Evolutionary conservation across 23 tunicate genomes (phyloP).

Genomic region (Halocynthia aurantium): DNA sequence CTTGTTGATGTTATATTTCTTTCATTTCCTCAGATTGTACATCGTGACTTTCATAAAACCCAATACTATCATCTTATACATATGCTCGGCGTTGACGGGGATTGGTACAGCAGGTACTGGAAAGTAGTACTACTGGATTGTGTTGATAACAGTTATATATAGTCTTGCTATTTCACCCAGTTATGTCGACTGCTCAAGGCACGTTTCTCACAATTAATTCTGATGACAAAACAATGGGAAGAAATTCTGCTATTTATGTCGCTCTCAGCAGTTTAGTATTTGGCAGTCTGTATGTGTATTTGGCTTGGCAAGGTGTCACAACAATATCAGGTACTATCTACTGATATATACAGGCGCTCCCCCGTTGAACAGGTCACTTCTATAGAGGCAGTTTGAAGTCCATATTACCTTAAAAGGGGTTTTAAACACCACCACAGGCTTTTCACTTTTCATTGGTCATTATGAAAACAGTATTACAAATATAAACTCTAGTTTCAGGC

Average conservation of each 20-base stretch:
- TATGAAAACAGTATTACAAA: no score
- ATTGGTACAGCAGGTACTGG: conserved; percentile 77
- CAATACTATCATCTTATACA: conserved; percentile 48
- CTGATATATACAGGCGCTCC: no score
- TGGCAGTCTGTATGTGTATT: conserved; percentile 94
- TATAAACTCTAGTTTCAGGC: no score
- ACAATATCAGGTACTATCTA: conserved; percentile 26
- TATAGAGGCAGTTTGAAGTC: no score
- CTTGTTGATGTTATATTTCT: no score
- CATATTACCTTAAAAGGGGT: no score
- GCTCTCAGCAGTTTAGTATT: conserved; percentile 77
- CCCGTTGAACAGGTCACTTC: no score
- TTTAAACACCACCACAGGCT: no score
- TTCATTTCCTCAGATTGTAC: conserved; percentile 33
- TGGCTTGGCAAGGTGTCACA: conserved; percentile 80
- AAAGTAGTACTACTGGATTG: not conserved
- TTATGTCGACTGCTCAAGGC: conserved; percentile 92
- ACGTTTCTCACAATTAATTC: conserved; percentile 78
- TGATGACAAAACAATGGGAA: conserved; percentile 75
- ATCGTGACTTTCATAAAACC: conserved; percentile 90
- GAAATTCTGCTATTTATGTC: conserved; percentile 94
- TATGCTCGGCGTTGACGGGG: conserved; percentile 81
- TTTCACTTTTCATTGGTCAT: no score
- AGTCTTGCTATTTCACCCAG: not conserved
- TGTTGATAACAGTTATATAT: no score